Conservation (phyloP, 2,888 invertebrate genomes). For the Scaptodrosophila latifasciaeformis region DNA sequence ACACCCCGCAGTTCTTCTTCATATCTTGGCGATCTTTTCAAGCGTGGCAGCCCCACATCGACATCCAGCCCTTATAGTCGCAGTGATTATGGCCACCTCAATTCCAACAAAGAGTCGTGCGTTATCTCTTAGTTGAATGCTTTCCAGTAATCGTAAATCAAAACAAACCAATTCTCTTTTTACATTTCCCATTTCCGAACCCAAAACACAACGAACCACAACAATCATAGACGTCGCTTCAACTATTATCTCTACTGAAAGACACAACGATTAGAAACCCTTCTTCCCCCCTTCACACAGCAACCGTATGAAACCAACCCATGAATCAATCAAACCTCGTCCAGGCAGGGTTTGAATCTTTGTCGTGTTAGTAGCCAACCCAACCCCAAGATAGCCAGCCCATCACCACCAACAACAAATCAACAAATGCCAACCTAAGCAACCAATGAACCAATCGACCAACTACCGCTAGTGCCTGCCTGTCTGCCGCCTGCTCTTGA, state of each 20-base stretch:
- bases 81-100: conserved; percentile 37
- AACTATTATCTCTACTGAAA: conserved; percentile 57
- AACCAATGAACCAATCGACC: conserved; percentile 28
- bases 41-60: conserved; percentile 64
- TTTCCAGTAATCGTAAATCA: conserved; percentile 26
- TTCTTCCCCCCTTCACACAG: too few species aligned
- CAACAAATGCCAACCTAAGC: conserved; percentile 17
- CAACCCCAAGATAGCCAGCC: background rate
- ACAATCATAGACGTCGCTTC: conserved; percentile 44
- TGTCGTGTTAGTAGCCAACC: too few species aligned
- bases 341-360: too few species aligned
- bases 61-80: conserved; percentile 33
- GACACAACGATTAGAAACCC: conserved; percentile 33
- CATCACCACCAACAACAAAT: background rate
- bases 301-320: conserved; percentile 29
- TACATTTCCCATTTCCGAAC: conserved; percentile 29
- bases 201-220: conserved; percentile 18
- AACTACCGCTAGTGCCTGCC: conserved; percentile 21
- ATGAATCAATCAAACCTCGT: conserved; percentile 29
- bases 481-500: conserved; percentile 51
- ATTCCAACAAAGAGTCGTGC: conserved; percentile 74
- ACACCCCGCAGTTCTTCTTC: conserved; percentile 35
- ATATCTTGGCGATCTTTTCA: conserved; percentile 67
- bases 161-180: conserved; percentile 49
- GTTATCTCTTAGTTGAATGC: conserved; percentile 64